These are phyloP conservation scores for Hirtodrosophila duncani DNA, from an alignment of 2,888 invertebrate species.

Conservation along the genomic window DNA sequence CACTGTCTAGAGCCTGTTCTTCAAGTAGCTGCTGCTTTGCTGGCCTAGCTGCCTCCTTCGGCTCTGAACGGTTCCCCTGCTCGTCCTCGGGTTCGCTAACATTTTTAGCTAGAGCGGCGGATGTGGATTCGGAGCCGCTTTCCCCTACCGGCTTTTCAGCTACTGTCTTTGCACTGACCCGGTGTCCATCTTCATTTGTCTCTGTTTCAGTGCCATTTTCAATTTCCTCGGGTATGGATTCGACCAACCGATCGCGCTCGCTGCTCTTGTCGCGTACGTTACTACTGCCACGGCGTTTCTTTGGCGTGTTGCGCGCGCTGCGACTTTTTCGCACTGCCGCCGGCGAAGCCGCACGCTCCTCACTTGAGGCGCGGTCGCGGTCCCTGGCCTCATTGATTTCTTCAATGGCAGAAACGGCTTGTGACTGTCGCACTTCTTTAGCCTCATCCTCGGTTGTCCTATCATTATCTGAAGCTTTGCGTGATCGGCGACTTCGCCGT, in stretches of 20 bases:
- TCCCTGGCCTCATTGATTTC: constrained; percentile 43
- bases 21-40: not conserved
- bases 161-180: no score
- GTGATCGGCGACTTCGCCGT: constrained; percentile 70
- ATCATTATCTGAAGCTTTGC: constrained; percentile 61
- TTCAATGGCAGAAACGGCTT: no score
- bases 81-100: no score
- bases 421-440: not conserved
- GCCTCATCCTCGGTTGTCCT: constrained; percentile 52
- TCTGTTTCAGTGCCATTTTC: constrained; percentile 77
- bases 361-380: constrained; percentile 50
- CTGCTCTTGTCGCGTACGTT: constrained; percentile 65
- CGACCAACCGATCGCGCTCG: constrained; percentile 79
- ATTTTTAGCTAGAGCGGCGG: no score
- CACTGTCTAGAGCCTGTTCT: no score
- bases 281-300: constrained; percentile 42
- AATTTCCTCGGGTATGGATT: constrained; percentile 79
- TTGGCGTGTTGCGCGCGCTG: constrained; percentile 60
- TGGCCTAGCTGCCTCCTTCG: constrained; percentile 10
- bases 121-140: constrained; percentile 7
- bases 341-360: constrained; percentile 45
- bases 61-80: no score
- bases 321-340: constrained; percentile 57
- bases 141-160: constrained; percentile 29
- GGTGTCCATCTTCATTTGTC: constrained; percentile 5